Evolutionary conservation across 2,888 invertebrate genomes (phyloP), one percentile per base, ranked within the genome.

Genomic region (Hipparchia semele): DNA sequence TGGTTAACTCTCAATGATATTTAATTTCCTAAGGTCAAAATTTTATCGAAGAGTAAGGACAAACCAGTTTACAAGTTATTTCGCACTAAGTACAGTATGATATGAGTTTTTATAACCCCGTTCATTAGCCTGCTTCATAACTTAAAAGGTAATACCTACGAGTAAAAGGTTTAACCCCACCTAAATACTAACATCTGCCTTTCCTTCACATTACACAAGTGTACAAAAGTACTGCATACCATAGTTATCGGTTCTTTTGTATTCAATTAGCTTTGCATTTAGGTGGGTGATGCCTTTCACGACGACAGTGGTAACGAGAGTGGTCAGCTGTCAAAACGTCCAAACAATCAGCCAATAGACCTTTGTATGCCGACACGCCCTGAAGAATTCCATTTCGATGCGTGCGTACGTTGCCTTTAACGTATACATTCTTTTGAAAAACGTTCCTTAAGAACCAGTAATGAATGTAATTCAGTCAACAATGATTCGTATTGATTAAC

Each of bases 301-400:
- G 91, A 89, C 85, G 87, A 91, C 91, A 91, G 87, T 90, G 90
- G 91, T 93, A 93, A 93, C 93, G 87, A 93, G 91, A 89, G 83
- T 90, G 93, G 93, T 92, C 93, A 91, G 89, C 94, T 94, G 94
- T 94, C 93, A 94, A 93, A 91, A 91, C 84, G 90, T 94, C 93
- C 90, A 91, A 93, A 93, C 88, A 92, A 92, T 93, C 93, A 92
- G 85, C 87, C 86, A 83, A 82, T 82, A 80, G 79, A 80, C 81
- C 80, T 74, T 80, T 83, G 68, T 71, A 33, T 58, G 23, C 79
- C 75, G 56, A 78, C 75, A 75, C 72, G 77, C 71, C 59, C 33
- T 74, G 60, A 73, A 77, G 76, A 80, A 69, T 69, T 73, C 71
- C 23, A 53, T 13, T 8, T 4, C 58, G n/a, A 45, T 6, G 39